phyloP scores from a whole-genome alignment of 2,113 vertebrate genomes.

The Ptilorrhoa leucosticta region DNA sequence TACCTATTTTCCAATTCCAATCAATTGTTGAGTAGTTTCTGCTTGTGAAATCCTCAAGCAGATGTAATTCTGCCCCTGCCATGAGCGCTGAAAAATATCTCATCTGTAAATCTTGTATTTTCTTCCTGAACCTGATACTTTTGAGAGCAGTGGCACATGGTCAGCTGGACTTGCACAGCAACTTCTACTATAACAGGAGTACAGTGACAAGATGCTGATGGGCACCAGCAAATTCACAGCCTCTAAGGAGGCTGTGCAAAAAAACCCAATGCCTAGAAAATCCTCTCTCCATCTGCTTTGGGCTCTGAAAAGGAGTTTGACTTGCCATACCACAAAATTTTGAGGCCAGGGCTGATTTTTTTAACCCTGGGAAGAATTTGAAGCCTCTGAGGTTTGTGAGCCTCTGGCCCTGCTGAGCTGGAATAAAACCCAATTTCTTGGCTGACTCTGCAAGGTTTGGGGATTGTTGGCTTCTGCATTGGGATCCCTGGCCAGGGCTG shows the following conservation, averaged over 20 bases:
- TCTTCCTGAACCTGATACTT: background rate
- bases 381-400: background rate
- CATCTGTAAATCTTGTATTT: background rate
- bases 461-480: background rate
- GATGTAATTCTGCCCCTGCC: background rate
- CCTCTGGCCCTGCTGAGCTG: background rate
- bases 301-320: background rate
- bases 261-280: background rate
- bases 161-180: background rate
- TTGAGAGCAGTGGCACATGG: background rate
- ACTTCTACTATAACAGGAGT: fast-evolving
- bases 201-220: background rate
- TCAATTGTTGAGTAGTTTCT: background rate
- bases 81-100: background rate
- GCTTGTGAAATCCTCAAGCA: background rate
- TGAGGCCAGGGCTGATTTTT: background rate
- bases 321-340: background rate
- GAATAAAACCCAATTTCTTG: background rate
- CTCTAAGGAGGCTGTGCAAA: background rate
- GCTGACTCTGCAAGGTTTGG: background rate
- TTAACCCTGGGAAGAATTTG: background rate
- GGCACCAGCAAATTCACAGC: background rate
- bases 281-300: background rate
- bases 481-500: slow-evolving; percentile 2
- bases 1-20: background rate